Evolutionary conservation across 2,113 vertebrate species (phyloP), one percentile per base, ranked within the genome.

Genomic region (Takifugu flavidus): DNA sequence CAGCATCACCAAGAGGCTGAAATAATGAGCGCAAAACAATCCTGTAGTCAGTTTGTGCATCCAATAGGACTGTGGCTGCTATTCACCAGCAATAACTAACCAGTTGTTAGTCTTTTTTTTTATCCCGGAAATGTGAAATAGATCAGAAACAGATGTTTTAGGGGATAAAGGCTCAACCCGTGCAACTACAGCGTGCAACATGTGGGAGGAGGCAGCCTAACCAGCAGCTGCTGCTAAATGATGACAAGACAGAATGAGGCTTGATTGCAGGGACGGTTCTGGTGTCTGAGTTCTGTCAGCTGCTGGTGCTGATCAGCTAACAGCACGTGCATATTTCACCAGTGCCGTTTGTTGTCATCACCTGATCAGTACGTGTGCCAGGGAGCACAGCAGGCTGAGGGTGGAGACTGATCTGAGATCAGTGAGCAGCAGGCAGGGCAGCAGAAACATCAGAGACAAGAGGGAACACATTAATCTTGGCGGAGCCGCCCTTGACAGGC

Each of bases 321-420:
- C 55, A 26, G 39, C 20, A 20, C 20, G 20, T 20, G 20, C 20
- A 20, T 20, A 20, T 20, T 20, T 20, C 20, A 20, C 20, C 20
- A 20, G 20, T 26, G 2, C 50, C 14, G 5, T 12, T 59, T 26
- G n/a, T 2, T 39, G 34, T 39, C 34, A 47, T 83, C 67, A 87
- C 87, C 88, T 91, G 76, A 92, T 90, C 47, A 93, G 57, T 54
- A 93, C 87, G 77, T 95, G 94, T 49, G 90, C 89, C 65, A 93
- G 77, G 25, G 91, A 91, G 75, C 90, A 92, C 64, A 94, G 89
- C 63, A 94, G 79, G 58, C 88, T 93, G 72, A 93, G 86, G 4
- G 80, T 89, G 44, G 88, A 92, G 64, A 93, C 88, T 57, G 86
- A 86, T 78, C 89, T 88, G 72, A 94, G 90, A 65, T 90, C 91